Conservation (phyloP, 2,797 vertebrate species). For the Caiman crocodilus region DNA sequence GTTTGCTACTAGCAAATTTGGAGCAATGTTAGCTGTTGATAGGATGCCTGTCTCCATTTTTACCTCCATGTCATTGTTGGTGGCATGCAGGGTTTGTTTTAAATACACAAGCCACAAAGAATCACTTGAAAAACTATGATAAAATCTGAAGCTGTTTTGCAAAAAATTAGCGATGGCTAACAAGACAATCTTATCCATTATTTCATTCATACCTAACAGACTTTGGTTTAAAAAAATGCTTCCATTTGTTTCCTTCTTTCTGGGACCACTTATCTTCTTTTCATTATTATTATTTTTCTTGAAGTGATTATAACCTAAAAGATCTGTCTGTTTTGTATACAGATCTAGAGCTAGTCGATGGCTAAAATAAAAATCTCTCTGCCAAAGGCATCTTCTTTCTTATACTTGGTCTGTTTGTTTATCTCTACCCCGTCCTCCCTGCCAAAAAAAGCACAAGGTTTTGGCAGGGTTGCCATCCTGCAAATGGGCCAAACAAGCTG, state of each 20-base stretch:
- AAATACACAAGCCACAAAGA: background rate
- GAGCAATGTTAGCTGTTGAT: slow-evolving; percentile 13
- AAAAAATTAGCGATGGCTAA: background rate
- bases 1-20: slow-evolving; percentile 5
- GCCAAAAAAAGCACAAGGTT: background rate
- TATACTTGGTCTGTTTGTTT: background rate
- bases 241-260: background rate
- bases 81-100: background rate
- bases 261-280: background rate
- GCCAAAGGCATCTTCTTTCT: background rate
- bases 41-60: background rate
- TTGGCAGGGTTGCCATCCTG: background rate
- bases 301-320: background rate
- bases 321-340: background rate
- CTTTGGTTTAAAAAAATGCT: background rate
- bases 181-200: background rate
- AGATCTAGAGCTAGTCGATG: background rate
- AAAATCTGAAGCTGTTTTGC: background rate
- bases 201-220: slow-evolving; percentile 3
- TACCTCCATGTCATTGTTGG: background rate
- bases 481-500: background rate
- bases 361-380: background rate
- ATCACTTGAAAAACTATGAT: background rate
- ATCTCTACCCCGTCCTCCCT: too few relatives aligned
- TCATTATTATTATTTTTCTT: background rate